Base-by-base conservation (phyloP, 2,888 invertebrate genomes). In the Cryptocheilus praepositus region DNA sequence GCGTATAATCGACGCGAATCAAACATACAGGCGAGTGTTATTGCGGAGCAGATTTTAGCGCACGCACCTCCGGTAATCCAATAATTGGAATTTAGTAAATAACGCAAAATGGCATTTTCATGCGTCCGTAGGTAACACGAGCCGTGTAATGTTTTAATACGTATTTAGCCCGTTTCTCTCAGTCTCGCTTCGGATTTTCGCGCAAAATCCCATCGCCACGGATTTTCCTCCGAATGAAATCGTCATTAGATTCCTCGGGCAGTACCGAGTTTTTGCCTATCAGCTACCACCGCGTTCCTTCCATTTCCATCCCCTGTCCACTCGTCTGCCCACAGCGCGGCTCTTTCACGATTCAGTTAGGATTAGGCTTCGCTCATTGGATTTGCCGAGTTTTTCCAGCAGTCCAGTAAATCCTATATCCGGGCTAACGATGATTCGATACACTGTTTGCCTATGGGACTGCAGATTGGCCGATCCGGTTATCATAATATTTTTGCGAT, bases 351-450 rank as follows among this genome's bases (percentile, higher is more conserved):
- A 81, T 83, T 83, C 81, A 76, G 74, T 82, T 82, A 79, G 83
- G 86, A 87, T 87, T 88, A 84, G 81, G 80, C 67, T 77, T 55
- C 63, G 75, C 75, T 71, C 78, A 77, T 76, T 74, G 78, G 79
- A 79, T 81, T 81, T 73, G 59, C 73, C 74, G 69, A 80, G 80
- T 83, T 84, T 82, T 83, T 80, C 77, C 81, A 65, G 66, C 70
- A 67, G 76, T 75, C 80, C 80, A 77, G 81, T 72, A 86, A 87
- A 87, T 88, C 86, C 86, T 71, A 80, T 85, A 81, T 85, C 81
- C 84, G 80, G 28, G 53, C 79, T 88, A 88, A 88, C 86, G 88
- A 88, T 88, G 86, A 88, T 88, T 87, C 85, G 86, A 88, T 88
- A 85, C 73, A 84, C 80, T 68, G 65, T 49, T 64, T 36, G 52